Conservation (phyloP, 2,888 invertebrate species). For the Ectobius pallidus region DNA sequence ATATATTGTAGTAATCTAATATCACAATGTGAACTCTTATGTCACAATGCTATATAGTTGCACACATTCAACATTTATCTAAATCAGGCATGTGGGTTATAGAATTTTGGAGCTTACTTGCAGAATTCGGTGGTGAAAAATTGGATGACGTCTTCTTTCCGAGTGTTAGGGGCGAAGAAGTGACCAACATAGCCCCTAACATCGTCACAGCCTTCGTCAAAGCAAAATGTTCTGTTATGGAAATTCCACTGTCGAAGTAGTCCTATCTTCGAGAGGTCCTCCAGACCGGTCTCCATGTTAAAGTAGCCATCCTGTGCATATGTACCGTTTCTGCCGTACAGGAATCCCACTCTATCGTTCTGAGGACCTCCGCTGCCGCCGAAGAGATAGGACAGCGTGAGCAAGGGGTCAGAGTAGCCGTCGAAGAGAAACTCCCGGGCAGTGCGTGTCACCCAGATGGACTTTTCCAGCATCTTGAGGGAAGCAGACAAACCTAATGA, state of each 20-base stretch:
- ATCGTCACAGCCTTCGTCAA: conserved; percentile 61
- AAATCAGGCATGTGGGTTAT: no score
- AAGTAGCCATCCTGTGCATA: conserved; percentile 73
- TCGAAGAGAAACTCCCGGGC: conserved; percentile 77
- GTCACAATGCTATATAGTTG: no score
- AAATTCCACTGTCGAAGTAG: conserved; percentile 76
- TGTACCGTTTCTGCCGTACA: conserved; percentile 78
- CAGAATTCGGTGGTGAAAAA: conserved; percentile 80
- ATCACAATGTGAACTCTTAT: no score
- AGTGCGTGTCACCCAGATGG: conserved; percentile 65
- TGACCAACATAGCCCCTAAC: conserved; percentile 80
- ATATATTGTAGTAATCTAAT: no score
- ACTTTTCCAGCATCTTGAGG: conserved; percentile 57
- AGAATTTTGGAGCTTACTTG: no score
- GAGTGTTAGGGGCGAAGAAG: conserved; percentile 72
- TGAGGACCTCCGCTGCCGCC: conserved; percentile 50
- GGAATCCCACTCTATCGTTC: conserved; percentile 82
- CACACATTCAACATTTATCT: no score
- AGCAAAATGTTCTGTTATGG: conserved; percentile 59
- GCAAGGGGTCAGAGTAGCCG: conserved; percentile 77
- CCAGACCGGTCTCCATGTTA: conserved; percentile 75
- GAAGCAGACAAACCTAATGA: conserved; percentile 38
- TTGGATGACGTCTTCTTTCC: conserved; percentile 60
- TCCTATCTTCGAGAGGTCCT: conserved; percentile 68
- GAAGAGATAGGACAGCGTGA: conserved; percentile 55